phyloP scores from a whole-genome alignment of 1,140 invertebrate genomes.

The Dryas iulia region DNA sequence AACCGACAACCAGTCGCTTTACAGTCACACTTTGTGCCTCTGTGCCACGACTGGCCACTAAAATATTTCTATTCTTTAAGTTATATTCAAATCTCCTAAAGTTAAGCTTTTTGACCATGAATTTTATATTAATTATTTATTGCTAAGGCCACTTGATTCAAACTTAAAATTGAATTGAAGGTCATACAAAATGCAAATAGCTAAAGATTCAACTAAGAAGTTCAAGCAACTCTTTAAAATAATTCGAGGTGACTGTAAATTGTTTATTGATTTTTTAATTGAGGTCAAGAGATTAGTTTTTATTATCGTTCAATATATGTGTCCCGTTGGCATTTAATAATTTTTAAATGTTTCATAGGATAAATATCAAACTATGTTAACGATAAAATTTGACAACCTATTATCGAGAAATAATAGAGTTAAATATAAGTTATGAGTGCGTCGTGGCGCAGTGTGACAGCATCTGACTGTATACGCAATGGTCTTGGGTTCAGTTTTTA shows the following conservation, averaged over 20 bases:
- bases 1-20: too few species aligned
- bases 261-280: neutral
- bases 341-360: too few species aligned
- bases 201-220: neutral
- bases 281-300: neutral
- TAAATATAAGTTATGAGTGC: too few species aligned
- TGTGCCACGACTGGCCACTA: too few species aligned
- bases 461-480: too few species aligned
- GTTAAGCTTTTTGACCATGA: neutral
- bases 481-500: too few species aligned
- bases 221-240: neutral
- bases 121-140: neutral
- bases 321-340: neutral
- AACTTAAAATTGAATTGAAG: neutral
- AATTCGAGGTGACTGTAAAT: neutral
- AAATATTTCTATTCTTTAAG: too few species aligned
- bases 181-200: neutral
- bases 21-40: too few species aligned
- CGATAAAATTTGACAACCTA: too few species aligned
- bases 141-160: neutral
- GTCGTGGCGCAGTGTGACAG: too few species aligned
- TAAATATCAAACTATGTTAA: too few species aligned
- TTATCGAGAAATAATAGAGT: too few species aligned
- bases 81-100: neutral
- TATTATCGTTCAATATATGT: neutral